Conservation (phyloP, 2,888 invertebrate species). For the Plebejus anna region DNA sequence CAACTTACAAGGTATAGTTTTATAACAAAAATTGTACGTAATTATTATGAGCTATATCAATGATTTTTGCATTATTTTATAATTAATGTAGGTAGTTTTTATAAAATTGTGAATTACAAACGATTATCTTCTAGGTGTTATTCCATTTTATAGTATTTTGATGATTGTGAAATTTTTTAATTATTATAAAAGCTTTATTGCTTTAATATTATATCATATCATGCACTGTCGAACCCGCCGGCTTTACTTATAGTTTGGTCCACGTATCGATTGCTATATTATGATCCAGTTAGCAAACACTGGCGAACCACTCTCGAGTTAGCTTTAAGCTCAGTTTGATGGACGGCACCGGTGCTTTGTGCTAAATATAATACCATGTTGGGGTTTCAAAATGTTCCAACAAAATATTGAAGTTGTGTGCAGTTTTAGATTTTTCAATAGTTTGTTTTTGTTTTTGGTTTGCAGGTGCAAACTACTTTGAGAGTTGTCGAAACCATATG, state of each 20-base stretch:
- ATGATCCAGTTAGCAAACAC: slow-evolving; percentile 39
- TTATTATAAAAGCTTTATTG: not conserved
- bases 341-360: slow-evolving; percentile 38
- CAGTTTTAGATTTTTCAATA: not conserved
- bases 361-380: slow-evolving; percentile 27
- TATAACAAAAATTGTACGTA: too few relatives aligned
- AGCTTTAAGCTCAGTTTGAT: slow-evolving; percentile 42
- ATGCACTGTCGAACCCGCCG: not conserved
- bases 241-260: slow-evolving; percentile 26
- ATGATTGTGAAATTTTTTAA: not conserved
- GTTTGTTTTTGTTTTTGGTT: not conserved
- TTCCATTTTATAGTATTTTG: too few relatives aligned
- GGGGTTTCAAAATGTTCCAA: slow-evolving; percentile 18
- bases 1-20: too few relatives aligned
- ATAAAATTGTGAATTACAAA: too few relatives aligned
- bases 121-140: too few relatives aligned
- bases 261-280: slow-evolving; percentile 39
- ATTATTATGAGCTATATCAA: too few relatives aligned
- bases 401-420: not conserved
- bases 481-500: not conserved
- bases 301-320: slow-evolving; percentile 33
- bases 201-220: slow-evolving; percentile 15
- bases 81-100: too few relatives aligned
- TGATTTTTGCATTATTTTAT: too few relatives aligned
- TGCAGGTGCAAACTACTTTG: not conserved